A percentile compares a stretch with the other conserved stretches of the same genome.
Evolutionary conservation across 2,113 vertebrate genomes (phyloP).

Genomic region (Tyto alba): DNA sequence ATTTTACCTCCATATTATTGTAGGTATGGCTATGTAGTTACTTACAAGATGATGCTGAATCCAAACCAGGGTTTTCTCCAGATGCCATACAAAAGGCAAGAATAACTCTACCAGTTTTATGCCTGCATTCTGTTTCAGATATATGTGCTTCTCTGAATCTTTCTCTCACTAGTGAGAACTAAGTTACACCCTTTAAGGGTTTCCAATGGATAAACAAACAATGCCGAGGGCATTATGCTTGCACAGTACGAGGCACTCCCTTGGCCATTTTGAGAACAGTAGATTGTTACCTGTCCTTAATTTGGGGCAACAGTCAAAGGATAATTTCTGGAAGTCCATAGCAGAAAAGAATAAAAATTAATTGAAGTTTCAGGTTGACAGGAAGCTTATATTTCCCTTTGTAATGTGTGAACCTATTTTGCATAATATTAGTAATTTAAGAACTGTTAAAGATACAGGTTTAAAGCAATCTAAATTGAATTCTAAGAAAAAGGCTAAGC

Average conservation of each 20-base stretch:
- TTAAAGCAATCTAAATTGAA: not conserved
- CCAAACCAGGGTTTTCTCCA: not conserved
- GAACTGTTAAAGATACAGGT: not conserved
- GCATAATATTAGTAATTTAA: not conserved
- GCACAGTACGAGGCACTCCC: accelerated
- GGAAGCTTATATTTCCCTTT: not conserved
- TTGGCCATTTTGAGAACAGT: not conserved
- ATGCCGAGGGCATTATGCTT: not conserved
- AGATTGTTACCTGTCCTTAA: not conserved
- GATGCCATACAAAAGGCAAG: accelerated
- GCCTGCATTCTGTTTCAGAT: not conserved
- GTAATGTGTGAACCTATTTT: not conserved
- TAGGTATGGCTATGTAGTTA: not conserved
- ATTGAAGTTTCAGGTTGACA: not conserved
- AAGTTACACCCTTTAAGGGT: not conserved
- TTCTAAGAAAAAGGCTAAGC: not conserved
- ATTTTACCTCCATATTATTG: not conserved
- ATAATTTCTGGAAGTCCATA: not conserved
- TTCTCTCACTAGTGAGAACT: not conserved
- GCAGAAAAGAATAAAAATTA: not conserved
- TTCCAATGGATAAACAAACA: not conserved
- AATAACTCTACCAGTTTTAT: not conserved
- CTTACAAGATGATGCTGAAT: not conserved
- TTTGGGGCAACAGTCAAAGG: not conserved
- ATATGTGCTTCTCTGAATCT: not conserved